Evolutionary conservation across 2,888 invertebrate genomes (phyloP).

Genomic region (Trichacis sp.): DNA sequence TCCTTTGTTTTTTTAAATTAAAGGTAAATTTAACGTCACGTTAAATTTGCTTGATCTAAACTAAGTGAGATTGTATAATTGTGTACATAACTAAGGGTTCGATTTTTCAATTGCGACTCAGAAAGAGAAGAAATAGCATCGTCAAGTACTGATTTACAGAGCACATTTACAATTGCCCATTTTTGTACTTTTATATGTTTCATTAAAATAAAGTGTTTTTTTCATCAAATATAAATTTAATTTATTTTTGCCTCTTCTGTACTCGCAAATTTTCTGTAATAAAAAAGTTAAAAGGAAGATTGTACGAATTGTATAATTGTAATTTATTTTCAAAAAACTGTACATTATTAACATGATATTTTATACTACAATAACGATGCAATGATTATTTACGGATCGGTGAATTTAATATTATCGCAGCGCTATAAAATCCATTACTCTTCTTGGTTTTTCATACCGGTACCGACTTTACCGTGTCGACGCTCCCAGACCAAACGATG

Average conservation of each 20-base stretch:
- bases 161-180: not conserved
- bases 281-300: slow-evolving; percentile 1
- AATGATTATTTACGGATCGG: not conserved
- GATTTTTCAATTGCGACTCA: slow-evolving; percentile 16
- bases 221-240: not conserved
- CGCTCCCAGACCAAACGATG: slow-evolving; percentile 98
- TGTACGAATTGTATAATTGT: slow-evolving; percentile 7
- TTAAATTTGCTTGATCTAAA: slow-evolving; percentile 31
- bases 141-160: not conserved
- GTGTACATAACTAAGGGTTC: slow-evolving; percentile 33
- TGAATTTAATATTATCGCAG: not conserved
- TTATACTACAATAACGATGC: slow-evolving; percentile 25
- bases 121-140: not conserved
- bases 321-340: slow-evolving; percentile 13
- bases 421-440: not conserved
- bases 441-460: slow-evolving; percentile 71
- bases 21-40: slow-evolving; percentile 27
- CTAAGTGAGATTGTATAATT: slow-evolving; percentile 36
- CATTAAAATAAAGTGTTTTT: slow-evolving; percentile 1
- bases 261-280: too few relatives aligned
- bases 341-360: slow-evolving; percentile 27
- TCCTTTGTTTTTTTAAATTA: slow-evolving; percentile 3
- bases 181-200: slow-evolving; percentile 8
- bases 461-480: slow-evolving; percentile 84
- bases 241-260: too few relatives aligned